Conservation (phyloP, 2,113 vertebrate species). For the Rhineura floridana region DNA sequence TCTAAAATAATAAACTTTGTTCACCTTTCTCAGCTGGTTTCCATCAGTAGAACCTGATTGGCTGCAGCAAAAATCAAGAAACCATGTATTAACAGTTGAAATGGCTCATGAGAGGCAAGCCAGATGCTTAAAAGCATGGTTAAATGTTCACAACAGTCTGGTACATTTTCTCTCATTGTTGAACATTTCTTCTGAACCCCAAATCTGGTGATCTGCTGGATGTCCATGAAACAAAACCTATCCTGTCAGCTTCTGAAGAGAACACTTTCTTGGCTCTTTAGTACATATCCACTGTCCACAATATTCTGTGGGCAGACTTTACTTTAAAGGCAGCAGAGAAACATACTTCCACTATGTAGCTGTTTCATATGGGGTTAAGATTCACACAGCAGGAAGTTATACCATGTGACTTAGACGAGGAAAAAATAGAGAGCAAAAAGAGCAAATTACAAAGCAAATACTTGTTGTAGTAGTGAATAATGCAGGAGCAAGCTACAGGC, state of each 20-base stretch:
- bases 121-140: background rate
- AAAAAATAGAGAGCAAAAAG: background rate
- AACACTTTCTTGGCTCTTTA: background rate
- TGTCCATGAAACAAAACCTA: background rate
- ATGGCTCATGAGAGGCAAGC: background rate
- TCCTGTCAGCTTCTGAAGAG: background rate
- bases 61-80: background rate
- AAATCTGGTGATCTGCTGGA: background rate
- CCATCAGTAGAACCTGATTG: background rate
- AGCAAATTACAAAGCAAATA: slow-evolving; percentile 26
- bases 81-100: background rate
- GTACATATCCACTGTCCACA: background rate
- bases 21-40: background rate
- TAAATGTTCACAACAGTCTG: background rate
- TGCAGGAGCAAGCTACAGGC: slow-evolving; percentile 32
- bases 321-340: background rate
- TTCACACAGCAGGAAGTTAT: background rate
- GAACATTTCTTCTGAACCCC: background rate
- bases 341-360: background rate
- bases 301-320: background rate
- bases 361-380: background rate
- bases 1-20: background rate
- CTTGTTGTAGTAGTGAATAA: slow-evolving; percentile 33
- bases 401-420: background rate
- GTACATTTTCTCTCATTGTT: background rate